Base-by-base conservation (phyloP, 2,113 vertebrate species). In the Sprattus sprattus region DNA sequence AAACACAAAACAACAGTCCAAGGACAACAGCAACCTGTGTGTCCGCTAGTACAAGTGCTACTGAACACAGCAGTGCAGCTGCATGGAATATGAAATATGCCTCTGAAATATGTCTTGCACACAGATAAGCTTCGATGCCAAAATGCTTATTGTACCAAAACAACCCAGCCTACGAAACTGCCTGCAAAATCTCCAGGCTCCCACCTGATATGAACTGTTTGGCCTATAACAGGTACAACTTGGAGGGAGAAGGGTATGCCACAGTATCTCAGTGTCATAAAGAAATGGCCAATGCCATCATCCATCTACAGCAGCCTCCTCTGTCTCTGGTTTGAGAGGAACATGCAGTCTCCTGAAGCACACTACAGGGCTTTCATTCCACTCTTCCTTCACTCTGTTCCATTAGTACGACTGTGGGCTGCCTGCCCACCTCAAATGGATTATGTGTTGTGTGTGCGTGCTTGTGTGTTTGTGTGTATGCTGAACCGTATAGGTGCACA, bases 281-380 rank as follows among this genome's bases (percentile, higher is more conserved):
- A 39, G 13, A 52, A 13, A 52, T 52, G 3, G 15, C 50, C 10
- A 52, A 15, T 52, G 15, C 16, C 50, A 13, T 52, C 52, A 20
- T 57, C 52, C 54, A 0, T 22, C 18, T 20, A 60, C 18, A 22
- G 18, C 18, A 60, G 54, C 54, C 20, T 60, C 18, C 18, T 60
- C 54, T 22, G 18, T 60, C 18, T 60, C 54, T 22, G 20, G 20
- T 20, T 6, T 6, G 54, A 22, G 64, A 67, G 25, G n/a, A 28
- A 9, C n/a, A 67, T 28, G 64, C n/a, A 67, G 54, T 83, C 60
- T 49, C 39, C 39, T 46, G 45, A 4, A 82, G 78, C 80, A 71
- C 83, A 85, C 80, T 81, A 54, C 75, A 28, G 81, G 84, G 50
- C 81, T 64, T 83, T 86, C 47, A 83, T 71, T 83, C 18, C 83